Base-by-base conservation (phyloP, 2,888 invertebrate genomes). In the Synergus umbraculus region DNA sequence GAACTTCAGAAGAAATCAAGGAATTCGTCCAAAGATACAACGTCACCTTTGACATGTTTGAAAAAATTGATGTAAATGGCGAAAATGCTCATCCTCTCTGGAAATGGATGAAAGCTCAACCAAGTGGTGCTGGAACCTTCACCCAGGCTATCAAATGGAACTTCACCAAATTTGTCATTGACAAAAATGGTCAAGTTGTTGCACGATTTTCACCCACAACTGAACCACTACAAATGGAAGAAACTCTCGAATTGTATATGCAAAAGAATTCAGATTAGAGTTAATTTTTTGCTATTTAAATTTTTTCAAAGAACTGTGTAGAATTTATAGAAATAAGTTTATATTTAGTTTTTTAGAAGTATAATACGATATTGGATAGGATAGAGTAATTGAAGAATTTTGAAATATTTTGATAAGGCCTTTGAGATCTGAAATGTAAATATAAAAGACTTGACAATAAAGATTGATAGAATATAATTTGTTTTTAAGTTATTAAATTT, bases 61-160 rank as follows among this genome's bases (percentile, higher is more conserved):
- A 91, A 46, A 92, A 92, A 81, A 81, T 92, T n/a, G 85, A 91
- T 58, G 93, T 93, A 0, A 93, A 93, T 80, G 92, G 92, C 4
- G 89, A 91, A 0, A 83, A 87, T n/a, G 92, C 93, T 13, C 92
- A 92, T 89, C 93, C 93, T 0, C 78, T 93, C 37, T 93, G 91
- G 89, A 92, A 93, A 81, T 93, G 91, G 89, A 78, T 93, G 46
- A 92, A 92, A 78, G 83, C 83, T 2, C 88, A 90, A 66, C 87
- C 90, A 82, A 80, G 82, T 18, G 87, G 92, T 7, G 66, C 81
- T 2, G 94, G 94, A 49, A 93, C 93, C 60, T 92, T 93, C n/a
- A 93, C 93, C 4, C 95, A 94, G 86, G 94, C 94, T 86, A 95
- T 97, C 90, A 97, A 97, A 91, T 97, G 97, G 97, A 97, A 97